Evolutionary conservation across 2,888 invertebrate species (phyloP).

Genomic region (Chalcosyrphus nemorum): DNA sequence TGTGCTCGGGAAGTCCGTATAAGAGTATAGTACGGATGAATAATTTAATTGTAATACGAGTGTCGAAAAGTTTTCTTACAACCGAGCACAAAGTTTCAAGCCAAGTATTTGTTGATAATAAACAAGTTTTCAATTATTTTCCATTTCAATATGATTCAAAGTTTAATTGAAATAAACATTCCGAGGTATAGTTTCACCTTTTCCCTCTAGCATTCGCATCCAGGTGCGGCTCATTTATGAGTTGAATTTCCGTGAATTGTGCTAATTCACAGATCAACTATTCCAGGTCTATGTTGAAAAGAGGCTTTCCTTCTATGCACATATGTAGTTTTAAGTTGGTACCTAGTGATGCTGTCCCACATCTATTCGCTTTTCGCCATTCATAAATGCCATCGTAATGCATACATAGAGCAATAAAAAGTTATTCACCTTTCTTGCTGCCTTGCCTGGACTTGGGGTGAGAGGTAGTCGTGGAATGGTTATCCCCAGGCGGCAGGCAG

Average conservation of each 20-base stretch:
- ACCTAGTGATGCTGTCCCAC: neutral
- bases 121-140: constrained; percentile 70
- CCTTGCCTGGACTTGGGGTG: constrained; percentile 11
- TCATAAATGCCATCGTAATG: constrained; percentile 40
- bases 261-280: constrained; percentile 45
- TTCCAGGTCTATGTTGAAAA: constrained; percentile 31
- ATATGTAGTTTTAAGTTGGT: constrained; percentile 1
- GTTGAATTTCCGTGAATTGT: constrained; percentile 5
- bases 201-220: constrained; percentile 14
- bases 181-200: constrained; percentile 7
- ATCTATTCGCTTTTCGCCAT: constrained; percentile 34
- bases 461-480: constrained; percentile 14
- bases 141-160: constrained; percentile 63
- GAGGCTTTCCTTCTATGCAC: neutral
- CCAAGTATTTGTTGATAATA: constrained; percentile 55
- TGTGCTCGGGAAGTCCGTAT: constrained; percentile 34
- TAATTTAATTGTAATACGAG: constrained; percentile 66
- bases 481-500: constrained; percentile 39
- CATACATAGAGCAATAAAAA: constrained; percentile 40
- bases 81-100: constrained; percentile 41
- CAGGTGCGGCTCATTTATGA: constrained; percentile 13
- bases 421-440: constrained; percentile 56
- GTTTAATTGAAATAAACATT: constrained; percentile 61
- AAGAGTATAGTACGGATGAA: constrained; percentile 47
- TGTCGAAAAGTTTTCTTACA: constrained; percentile 62